These are phyloP conservation scores for Dorcus hopei DNA, from an alignment of 2,888 invertebrate species.

Conservation along the genomic window DNA sequence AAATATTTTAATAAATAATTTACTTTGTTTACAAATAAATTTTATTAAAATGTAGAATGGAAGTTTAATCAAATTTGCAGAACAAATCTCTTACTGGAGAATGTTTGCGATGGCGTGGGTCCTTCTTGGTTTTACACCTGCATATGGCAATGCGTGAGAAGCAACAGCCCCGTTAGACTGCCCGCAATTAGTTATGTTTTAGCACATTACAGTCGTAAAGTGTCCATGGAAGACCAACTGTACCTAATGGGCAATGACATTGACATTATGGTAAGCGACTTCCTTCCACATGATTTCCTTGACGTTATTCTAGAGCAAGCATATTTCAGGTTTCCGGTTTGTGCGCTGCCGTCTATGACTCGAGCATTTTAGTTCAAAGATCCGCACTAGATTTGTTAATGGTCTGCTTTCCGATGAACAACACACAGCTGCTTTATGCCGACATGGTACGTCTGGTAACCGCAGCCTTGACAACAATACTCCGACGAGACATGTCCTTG, in stretches of 20 bases:
- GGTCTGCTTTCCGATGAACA: conserved; percentile 81
- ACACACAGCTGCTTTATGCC: conserved; percentile 63
- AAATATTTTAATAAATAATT: too few relatives aligned
- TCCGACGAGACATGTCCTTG: conserved; percentile 85
- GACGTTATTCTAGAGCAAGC: not conserved
- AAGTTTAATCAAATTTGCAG: conserved; percentile 40
- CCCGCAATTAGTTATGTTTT: conserved; percentile 79
- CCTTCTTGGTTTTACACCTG: conserved; percentile 79
- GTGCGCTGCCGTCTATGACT: conserved; percentile 77
- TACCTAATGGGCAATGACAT: conserved; percentile 81
- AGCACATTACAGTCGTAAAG: conserved; percentile 74
- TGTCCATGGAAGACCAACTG: conserved; percentile 76
- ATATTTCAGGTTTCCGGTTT: conserved; percentile 65
- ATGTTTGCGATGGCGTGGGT: conserved; percentile 74
- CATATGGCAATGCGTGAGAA: conserved; percentile 82
- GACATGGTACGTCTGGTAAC: conserved; percentile 73
- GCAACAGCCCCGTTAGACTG: conserved; percentile 74
- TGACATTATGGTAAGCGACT: conserved; percentile 67
- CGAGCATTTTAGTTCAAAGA: conserved; percentile 78
- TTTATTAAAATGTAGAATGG: too few relatives aligned
- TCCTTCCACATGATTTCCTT: not conserved
- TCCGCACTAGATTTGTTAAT: conserved; percentile 79
- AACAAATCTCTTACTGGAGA: conserved; percentile 62
- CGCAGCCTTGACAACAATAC: conserved; percentile 69
- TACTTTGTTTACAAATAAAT: too few relatives aligned